Conservation (phyloP, 2,113 vertebrate genomes). For the Rhinoderma darwinii region DNA sequence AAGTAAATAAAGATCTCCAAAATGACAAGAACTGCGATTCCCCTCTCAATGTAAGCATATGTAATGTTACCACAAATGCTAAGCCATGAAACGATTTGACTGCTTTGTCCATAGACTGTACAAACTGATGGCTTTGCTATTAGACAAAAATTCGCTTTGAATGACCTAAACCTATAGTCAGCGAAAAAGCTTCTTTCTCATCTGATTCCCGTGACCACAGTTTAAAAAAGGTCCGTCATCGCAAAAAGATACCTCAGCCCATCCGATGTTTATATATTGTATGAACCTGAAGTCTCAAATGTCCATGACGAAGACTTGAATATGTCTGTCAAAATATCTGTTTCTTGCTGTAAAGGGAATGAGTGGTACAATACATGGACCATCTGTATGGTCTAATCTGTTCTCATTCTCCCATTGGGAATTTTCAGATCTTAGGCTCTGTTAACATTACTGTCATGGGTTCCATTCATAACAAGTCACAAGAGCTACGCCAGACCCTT, state of each 20-base stretch:
- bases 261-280: background rate
- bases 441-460: background rate
- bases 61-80: slow-evolving; percentile 1
- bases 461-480: background rate
- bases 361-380: background rate
- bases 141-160: background rate
- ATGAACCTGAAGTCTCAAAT: background rate
- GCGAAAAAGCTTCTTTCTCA: background rate
- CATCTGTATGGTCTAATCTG: background rate
- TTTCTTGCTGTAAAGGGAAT: background rate
- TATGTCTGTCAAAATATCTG: background rate
- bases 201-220: background rate
- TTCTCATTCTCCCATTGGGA: background rate
- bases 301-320: background rate
- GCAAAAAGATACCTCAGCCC: background rate
- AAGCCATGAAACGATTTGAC: background rate
- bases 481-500: too few species aligned
- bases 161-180: background rate
- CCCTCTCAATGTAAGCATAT: slow-evolving; percentile 71
- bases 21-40: slow-evolving; percentile 66
- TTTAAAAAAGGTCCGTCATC: background rate
- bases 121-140: background rate
- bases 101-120: background rate
- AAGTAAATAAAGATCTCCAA: slow-evolving; percentile 66
- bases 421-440: background rate